phyloP scores from a whole-genome alignment of 2,113 vertebrate genomes.

The Eretmochelys imbricata region DNA sequence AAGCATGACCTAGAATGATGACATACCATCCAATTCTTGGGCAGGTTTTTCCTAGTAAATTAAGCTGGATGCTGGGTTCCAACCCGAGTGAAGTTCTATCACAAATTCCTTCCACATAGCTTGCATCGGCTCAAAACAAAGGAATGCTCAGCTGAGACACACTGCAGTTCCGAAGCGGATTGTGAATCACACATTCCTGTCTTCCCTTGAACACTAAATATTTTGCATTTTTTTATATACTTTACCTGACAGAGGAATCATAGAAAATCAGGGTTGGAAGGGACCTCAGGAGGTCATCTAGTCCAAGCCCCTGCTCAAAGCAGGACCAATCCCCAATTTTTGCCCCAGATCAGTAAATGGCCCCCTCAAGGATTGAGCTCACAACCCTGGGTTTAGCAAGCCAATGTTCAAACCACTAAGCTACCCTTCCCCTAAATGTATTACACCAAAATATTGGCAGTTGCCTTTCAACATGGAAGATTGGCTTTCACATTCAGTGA shows the following conservation, averaged over 20 bases:
- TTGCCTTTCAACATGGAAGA: slow-evolving; percentile 47
- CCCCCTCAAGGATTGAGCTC: no score
- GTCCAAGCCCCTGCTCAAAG: no score
- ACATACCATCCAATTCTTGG: neutral
- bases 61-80: neutral
- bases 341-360: no score
- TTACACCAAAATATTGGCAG: slow-evolving; percentile 70
- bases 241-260: slow-evolving; percentile 64
- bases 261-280: no score
- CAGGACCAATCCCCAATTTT: no score
- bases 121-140: rapidly evolving
- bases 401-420: no score
- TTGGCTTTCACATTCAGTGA: slow-evolving; percentile 20
- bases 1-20: slow-evolving; percentile 22
- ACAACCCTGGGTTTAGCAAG: no score
- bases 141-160: slow-evolving; percentile 39
- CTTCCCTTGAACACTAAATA: slow-evolving; percentile 41
- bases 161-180: slow-evolving; percentile 71
- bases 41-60: neutral
- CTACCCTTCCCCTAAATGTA: neutral
- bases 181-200: slow-evolving; percentile 39
- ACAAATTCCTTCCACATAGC: slow-evolving; percentile 6
- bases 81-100: neutral
- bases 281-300: no score
- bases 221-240: slow-evolving; percentile 57